Evolutionary conservation across 1,140 invertebrate genomes (phyloP).

Genomic region (Helicoverpa zea): DNA sequence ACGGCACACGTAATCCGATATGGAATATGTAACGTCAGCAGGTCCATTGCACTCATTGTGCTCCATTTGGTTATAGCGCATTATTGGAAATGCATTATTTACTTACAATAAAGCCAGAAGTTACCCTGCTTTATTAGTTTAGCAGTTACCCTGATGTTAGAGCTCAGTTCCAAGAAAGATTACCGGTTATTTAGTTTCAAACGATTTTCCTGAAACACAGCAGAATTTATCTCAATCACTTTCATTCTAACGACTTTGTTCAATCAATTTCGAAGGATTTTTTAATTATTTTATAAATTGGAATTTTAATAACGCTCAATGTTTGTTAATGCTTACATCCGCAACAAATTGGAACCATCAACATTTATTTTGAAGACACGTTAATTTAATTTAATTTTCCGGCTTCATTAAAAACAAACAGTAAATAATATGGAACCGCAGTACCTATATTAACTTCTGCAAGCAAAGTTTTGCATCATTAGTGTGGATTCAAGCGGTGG

Average conservation of each 20-base stretch:
- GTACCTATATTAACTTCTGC: slow-evolving; percentile 47
- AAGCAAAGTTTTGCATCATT: slow-evolving; percentile 55
- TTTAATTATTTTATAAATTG: too few relatives aligned
- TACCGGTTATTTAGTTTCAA: too few relatives aligned
- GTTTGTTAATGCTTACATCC: too few relatives aligned
- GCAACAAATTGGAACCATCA: neutral
- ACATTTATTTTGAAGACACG: neutral
- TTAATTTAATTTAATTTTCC: slow-evolving; percentile 12
- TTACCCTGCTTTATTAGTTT: neutral
- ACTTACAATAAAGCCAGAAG: neutral
- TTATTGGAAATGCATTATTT: slow-evolving; percentile 31
- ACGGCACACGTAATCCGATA: slow-evolving; percentile 37
- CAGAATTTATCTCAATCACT: too few relatives aligned
- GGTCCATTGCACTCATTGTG: slow-evolving; percentile 9
- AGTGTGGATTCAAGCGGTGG: slow-evolving; percentile 51
- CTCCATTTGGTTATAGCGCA: slow-evolving; percentile 6
- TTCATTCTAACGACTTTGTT: too few relatives aligned
- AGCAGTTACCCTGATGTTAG: neutral
- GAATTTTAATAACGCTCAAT: too few relatives aligned
- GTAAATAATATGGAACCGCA: slow-evolving; percentile 29
- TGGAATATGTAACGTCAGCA: slow-evolving; percentile 27
- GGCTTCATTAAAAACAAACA: slow-evolving; percentile 33
- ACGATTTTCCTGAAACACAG: too few relatives aligned
- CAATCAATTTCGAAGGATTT: too few relatives aligned
- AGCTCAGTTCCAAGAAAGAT: too few relatives aligned